These are phyloP conservation scores for Rhorus exstirpatorius DNA, from an alignment of 2,888 invertebrate species.

Conservation along the genomic window DNA sequence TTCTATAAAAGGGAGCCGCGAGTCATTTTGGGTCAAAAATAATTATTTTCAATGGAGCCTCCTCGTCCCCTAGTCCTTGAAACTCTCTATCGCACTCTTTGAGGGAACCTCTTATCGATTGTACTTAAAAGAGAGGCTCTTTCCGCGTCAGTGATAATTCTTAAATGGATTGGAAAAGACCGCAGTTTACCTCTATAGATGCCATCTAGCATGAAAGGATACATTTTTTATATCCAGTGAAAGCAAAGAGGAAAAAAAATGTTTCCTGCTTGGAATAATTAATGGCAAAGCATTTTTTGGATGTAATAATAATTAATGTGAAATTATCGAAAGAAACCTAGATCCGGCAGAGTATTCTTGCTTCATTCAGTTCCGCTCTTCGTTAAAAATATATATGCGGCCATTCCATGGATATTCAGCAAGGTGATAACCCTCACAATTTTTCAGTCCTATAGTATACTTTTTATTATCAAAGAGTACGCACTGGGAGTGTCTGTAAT, in stretches of 20 bases:
- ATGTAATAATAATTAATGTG: too few species aligned
- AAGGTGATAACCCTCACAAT: too few species aligned
- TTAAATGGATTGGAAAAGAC: conserved; percentile 71
- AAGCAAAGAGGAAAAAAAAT: neutral
- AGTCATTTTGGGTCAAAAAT: conserved; percentile 74
- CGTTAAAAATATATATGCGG: too few species aligned
- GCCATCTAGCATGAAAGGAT: conserved; percentile 28
- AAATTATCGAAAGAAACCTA: too few species aligned
- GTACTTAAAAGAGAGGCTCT: conserved; percentile 66
- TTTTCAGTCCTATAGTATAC: too few species aligned
- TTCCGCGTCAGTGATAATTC: conserved; percentile 69
- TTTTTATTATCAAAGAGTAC: too few species aligned
- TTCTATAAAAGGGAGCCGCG: conserved; percentile 74
- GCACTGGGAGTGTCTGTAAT: too few species aligned
- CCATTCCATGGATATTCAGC: too few species aligned
- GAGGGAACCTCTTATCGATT: conserved; percentile 70
- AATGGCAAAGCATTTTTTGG: conserved; percentile 5
- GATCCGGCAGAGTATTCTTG: too few species aligned
- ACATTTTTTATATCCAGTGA: conserved; percentile 42
- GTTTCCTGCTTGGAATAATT: conserved; percentile 8
- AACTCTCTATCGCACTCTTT: conserved; percentile 61
- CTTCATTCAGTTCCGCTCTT: too few species aligned
- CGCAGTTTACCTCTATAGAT: conserved; percentile 57
- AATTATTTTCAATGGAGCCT: conserved; percentile 71
- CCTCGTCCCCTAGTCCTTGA: conserved; percentile 25